phyloP scores from a whole-genome alignment of 23 tunicate species.

The Styela plicata region DNA sequence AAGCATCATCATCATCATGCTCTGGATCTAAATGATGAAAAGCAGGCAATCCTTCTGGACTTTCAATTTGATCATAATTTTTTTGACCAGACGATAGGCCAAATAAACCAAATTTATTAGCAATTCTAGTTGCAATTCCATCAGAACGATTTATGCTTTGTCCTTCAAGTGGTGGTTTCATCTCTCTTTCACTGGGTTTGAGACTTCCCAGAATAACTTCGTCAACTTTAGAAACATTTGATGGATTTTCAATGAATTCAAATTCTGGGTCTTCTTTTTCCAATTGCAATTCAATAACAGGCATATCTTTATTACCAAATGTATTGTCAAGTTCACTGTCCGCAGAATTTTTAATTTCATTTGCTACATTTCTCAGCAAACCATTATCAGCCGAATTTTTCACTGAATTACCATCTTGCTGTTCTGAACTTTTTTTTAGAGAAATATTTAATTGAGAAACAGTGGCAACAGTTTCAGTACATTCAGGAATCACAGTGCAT shows the following conservation, averaged over 20 bases:
- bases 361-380: not conserved
- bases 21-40: constrained; percentile 33
- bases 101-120: not conserved
- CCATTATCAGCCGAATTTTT: not conserved
- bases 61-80: not conserved
- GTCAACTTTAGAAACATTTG: not conserved
- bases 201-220: not conserved
- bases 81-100: not conserved
- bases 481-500: constrained; percentile 26
- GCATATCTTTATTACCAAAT: too few species aligned
- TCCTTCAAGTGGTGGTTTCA: not conserved
- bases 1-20: constrained; percentile 54
- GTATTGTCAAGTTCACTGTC: not conserved
- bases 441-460: too few species aligned
- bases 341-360: not conserved
- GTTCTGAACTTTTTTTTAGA: not conserved
- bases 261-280: not conserved
- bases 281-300: not conserved
- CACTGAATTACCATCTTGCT: not conserved
- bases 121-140: not conserved
- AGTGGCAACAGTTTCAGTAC: too few species aligned
- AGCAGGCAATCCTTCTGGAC: not conserved
- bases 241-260: not conserved
- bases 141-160: not conserved
- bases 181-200: not conserved